These are phyloP conservation scores for Ammodramus savannarum DNA, from an alignment of 2,113 vertebrate species.

Conservation along the genomic window DNA sequence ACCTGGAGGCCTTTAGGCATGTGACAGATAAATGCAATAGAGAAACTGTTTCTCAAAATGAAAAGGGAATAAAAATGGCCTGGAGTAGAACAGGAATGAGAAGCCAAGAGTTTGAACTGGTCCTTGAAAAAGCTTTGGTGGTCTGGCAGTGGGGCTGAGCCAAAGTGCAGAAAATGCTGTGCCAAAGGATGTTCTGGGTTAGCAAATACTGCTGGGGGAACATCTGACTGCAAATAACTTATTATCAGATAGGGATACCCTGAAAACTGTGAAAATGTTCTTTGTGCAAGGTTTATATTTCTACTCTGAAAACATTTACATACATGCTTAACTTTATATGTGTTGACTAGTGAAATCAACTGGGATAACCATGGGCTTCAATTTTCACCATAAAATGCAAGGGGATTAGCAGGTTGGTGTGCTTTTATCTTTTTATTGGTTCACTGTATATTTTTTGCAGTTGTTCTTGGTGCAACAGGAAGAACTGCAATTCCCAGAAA, in stretches of 20 bases:
- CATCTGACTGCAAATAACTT: neutral
- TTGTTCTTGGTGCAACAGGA: neutral
- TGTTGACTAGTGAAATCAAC: neutral
- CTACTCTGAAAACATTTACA: neutral
- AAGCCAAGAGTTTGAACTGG: neutral
- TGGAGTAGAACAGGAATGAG: neutral
- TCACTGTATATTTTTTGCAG: neutral
- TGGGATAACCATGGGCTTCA: neutral
- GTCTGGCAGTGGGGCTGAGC: neutral
- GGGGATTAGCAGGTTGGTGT: neutral
- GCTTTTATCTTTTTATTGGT: neutral
- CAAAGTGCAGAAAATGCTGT: neutral
- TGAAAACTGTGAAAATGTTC: neutral
- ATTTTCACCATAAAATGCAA: neutral
- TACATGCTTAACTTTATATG: neutral
- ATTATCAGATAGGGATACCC: neutral
- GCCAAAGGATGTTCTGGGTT: neutral
- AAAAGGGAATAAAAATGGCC: neutral
- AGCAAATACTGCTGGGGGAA: neutral
- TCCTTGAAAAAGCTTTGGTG: neutral
- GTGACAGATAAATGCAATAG: neutral
- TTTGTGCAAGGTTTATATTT: neutral
- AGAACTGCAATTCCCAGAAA: neutral
- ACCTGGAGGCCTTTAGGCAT: neutral
- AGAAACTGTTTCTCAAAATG: neutral